Percentiles rank a stretch among this genome's conserved stretches.
phyloP scores from a whole-genome alignment of 2,888 invertebrate genomes.

The Busseola fusca region DNA sequence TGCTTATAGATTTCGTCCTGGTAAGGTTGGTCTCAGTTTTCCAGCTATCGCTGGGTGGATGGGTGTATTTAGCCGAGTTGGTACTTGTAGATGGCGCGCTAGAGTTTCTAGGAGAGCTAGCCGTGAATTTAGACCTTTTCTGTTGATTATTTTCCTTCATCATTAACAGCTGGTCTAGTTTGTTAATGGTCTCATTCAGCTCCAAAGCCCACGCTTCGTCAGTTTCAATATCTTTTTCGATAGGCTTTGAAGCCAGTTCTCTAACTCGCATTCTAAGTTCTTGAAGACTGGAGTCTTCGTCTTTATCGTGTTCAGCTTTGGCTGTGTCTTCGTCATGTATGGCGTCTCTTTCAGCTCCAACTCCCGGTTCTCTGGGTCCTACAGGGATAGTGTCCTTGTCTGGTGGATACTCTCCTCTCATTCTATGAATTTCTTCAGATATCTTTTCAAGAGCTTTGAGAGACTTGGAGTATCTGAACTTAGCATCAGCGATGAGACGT shows the following conservation, averaged over 20 bases:
- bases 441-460: conserved; percentile 96
- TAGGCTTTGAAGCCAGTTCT: conserved; percentile 92
- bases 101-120: conserved; percentile 77
- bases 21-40: conserved; percentile 74
- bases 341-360: conserved; percentile 91
- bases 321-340: conserved; percentile 78
- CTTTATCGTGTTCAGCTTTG: conserved; percentile 74
- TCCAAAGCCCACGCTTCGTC: conserved; percentile 93
- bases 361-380: conserved; percentile 91
- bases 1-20: conserved; percentile 79
- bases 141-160: conserved; percentile 90
- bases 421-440: conserved; percentile 96
- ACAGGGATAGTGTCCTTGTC: conserved; percentile 84
- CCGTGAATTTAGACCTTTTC: conserved; percentile 85
- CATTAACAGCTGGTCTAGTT: conserved; percentile 92
- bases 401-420: conserved; percentile 88
- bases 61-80: conserved; percentile 70
- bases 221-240: conserved; percentile 92
- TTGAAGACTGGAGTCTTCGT: conserved; percentile 90
- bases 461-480: conserved; percentile 94
- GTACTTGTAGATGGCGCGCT: conserved; percentile 83
- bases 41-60: conserved; percentile 78
- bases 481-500: conserved; percentile 93
- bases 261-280: conserved; percentile 91
- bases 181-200: conserved; percentile 93